Percentiles rank a stretch among this genome's conserved stretches.
Conservation (phyloP, 2,113 vertebrate species). For the Rattus rattus region DNA sequence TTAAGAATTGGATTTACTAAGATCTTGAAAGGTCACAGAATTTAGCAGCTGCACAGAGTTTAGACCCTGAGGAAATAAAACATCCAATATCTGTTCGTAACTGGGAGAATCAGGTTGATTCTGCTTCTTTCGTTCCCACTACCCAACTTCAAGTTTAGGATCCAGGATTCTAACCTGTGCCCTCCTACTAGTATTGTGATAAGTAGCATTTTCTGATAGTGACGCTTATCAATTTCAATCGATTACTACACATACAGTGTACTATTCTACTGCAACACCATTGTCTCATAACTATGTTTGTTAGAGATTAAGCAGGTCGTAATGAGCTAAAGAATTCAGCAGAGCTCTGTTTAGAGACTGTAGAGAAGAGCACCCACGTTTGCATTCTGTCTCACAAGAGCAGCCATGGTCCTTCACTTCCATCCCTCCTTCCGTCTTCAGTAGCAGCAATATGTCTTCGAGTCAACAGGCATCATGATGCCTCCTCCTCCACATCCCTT, state of each 20-base stretch:
- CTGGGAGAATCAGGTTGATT: too few species aligned
- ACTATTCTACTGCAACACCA: neutral
- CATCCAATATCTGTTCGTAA: too few species aligned
- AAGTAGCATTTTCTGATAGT: neutral
- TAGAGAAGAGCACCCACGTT: neutral
- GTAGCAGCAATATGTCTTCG: neutral
- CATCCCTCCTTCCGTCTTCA: neutral
- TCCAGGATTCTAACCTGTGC: too few species aligned
- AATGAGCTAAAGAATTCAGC: neutral
- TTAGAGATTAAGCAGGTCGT: neutral
- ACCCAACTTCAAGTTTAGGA: too few species aligned
- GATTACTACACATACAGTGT: neutral
- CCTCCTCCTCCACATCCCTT: accelerated
- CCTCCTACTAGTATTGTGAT: neutral
- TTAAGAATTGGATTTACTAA: neutral
- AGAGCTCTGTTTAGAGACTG: neutral
- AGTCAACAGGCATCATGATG: neutral
- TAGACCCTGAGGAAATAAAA: too few species aligned
- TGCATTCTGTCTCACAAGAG: neutral
- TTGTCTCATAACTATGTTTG: neutral
- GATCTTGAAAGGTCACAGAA: neutral
- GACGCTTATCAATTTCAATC: neutral
- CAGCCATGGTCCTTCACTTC: neutral
- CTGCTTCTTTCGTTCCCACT: too few species aligned
- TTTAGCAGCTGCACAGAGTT: neutral